Conservation (phyloP, 37 sponge, comb jelly and placozoan species). For the Bolinopsis microptera region DNA sequence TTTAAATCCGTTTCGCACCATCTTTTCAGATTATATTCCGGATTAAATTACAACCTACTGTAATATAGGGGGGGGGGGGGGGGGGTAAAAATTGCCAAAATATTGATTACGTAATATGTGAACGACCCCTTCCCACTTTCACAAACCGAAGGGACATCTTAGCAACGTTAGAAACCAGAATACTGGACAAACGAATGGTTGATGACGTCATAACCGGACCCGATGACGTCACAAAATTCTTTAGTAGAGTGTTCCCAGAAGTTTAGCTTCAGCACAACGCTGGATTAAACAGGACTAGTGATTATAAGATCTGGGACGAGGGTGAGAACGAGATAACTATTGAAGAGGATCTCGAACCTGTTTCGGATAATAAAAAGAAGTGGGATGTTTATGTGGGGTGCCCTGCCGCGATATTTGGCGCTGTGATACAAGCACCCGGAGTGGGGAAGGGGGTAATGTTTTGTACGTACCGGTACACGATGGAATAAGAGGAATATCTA, state of each 20-base stretch:
- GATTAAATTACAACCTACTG: too few species aligned
- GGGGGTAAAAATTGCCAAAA: too few species aligned
- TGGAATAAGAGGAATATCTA: slow-evolving; percentile 35
- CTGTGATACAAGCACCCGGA: slow-evolving; percentile 28
- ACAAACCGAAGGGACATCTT: slow-evolving; percentile 13
- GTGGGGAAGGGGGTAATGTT: background rate
- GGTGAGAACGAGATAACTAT: background rate
- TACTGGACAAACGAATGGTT: background rate
- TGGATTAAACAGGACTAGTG: background rate
- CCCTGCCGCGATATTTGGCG: background rate
- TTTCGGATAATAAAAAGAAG: background rate
- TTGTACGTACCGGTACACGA: slow-evolving; percentile 36
- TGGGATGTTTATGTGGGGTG: slow-evolving; percentile 55
- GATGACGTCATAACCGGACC: background rate
- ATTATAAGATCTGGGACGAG: background rate
- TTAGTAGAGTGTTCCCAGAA: slow-evolving; percentile 44
- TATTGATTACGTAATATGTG: too few species aligned
- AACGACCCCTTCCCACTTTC: background rate
- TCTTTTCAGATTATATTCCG: too few species aligned
- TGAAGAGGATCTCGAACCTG: background rate
- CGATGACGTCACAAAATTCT: background rate
- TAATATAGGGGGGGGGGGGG: too few species aligned
- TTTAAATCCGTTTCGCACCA: too few species aligned
- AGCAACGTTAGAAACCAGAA: background rate
- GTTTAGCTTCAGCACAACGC: background rate